Conservation (phyloP, 2,888 invertebrate genomes). For the Volucella inflata region DNA sequence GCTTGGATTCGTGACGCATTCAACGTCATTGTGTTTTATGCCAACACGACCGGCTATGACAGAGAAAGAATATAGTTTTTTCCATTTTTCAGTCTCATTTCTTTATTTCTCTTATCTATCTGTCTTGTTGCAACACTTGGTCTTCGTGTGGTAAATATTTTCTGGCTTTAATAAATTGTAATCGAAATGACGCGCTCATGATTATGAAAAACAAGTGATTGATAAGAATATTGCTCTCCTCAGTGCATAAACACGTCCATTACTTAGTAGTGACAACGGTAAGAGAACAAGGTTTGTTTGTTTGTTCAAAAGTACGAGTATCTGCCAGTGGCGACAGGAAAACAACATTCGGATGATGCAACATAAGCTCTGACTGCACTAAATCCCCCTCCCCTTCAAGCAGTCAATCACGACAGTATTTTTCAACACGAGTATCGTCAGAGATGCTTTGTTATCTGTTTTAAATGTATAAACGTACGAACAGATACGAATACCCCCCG, state of each 20-base stretch:
- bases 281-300: background rate
- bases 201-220: constrained; percentile 25
- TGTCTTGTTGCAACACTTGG: no score
- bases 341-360: constrained; percentile 37
- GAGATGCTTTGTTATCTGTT: constrained; percentile 2
- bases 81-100: no score
- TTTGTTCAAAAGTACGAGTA: background rate
- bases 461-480: background rate
- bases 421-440: constrained; percentile 18
- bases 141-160: constrained; percentile 7
- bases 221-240: constrained; percentile 27
- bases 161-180: background rate
- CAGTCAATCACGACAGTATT: background rate
- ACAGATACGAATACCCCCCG: constrained; percentile 7
- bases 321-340: background rate
- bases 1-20: background rate
- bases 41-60: background rate
- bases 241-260: background rate
- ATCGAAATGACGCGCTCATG: constrained; percentile 38
- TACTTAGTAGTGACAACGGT: background rate
- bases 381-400: background rate
- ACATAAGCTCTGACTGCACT: constrained; percentile 16
- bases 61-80: background rate
- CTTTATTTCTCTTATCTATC: no score
- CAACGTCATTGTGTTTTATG: background rate